These are phyloP conservation scores for Pao palembangensis DNA, from an alignment of 2,113 vertebrate genomes.

Conservation along the genomic window DNA sequence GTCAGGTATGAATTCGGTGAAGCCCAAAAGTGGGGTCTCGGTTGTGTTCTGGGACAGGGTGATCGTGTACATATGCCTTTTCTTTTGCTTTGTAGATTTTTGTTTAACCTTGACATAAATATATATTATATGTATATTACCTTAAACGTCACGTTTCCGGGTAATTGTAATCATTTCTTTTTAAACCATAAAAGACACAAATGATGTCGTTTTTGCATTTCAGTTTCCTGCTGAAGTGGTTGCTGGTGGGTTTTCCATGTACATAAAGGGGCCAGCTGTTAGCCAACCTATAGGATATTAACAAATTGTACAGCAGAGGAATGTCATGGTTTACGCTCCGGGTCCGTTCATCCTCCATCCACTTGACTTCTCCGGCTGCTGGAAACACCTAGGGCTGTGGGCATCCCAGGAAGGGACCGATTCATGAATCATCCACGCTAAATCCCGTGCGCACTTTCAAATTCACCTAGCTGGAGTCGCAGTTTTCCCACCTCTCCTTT, in stretches of 20 bases:
- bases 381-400: conserved; percentile 31
- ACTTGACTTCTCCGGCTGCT: conserved; percentile 70
- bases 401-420: conserved; percentile 8
- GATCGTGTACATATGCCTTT: conserved; percentile 89
- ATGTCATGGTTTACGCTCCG: conserved; percentile 87
- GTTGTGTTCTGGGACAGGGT: conserved; percentile 51
- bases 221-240: conserved; percentile 84
- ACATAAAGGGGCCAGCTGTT: conserved; percentile 86
- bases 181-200: conserved; percentile 66
- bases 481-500: background rate
- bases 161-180: conserved; percentile 74
- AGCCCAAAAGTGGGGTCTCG: conserved; percentile 30
- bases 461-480: conserved; percentile 30
- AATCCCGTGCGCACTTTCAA: conserved; percentile 59
- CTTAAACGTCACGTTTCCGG: conserved; percentile 80
- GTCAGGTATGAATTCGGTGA: conserved; percentile 51
- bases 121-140: conserved; percentile 82
- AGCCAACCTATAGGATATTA: conserved; percentile 82
- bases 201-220: conserved; percentile 71
- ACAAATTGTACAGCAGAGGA: conserved; percentile 92
- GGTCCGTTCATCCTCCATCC: conserved; percentile 80
- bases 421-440: conserved; percentile 38
- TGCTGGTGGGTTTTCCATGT: conserved; percentile 79
- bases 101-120: conserved; percentile 73
- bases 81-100: conserved; percentile 76